Base-by-base conservation (phyloP, 2,888 invertebrate genomes). In the Plusia festucae region DNA sequence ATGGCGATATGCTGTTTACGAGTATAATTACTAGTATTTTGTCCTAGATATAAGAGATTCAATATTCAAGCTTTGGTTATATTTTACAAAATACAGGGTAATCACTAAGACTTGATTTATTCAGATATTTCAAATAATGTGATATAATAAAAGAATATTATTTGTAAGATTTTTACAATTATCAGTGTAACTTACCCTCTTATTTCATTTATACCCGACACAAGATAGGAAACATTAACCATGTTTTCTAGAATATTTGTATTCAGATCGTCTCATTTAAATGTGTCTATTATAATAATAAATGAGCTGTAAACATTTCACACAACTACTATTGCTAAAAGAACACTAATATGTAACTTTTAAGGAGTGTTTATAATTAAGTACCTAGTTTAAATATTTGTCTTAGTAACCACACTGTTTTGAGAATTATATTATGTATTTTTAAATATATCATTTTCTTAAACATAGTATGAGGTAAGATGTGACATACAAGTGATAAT, bases 1-100 rank as follows among this genome's bases (percentile, higher is more conserved):
- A 81, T 73, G 84, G 83, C 85, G 90, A 90, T 90, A 90, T 90
- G 90, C 86, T 75, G 76, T 81, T 80, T 79, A 80, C 60, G 55
- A 69, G 44, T 80, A 79, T 77, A 71, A 70, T 69, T 77, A 76
- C 76, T 82, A 83, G 78, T 74, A 76, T 79, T 81, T 77, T 76
- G 59, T 70, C 65, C 73, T 85, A 83, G 68, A 65, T 67, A 60
- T 69, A 72, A 71, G 76, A 78, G 69, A 76, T 69, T 73, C 56
- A 67, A 79, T 76, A 68, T 68, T 56, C 55, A 87, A 88, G 85
- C 84, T 67, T 40, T 84, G 74, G 68, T 82, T 83, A 84, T 69
- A 68, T 70, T 65, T 55, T 64, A 65, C 69, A 63, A 71, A 65
- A 60, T 57, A 66, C 62, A 69, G 68, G 67, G 77, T 77, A 68